These are phyloP conservation scores for Toxotes jaculatrix DNA, from an alignment of 2,113 vertebrate species.

Conservation along the genomic window DNA sequence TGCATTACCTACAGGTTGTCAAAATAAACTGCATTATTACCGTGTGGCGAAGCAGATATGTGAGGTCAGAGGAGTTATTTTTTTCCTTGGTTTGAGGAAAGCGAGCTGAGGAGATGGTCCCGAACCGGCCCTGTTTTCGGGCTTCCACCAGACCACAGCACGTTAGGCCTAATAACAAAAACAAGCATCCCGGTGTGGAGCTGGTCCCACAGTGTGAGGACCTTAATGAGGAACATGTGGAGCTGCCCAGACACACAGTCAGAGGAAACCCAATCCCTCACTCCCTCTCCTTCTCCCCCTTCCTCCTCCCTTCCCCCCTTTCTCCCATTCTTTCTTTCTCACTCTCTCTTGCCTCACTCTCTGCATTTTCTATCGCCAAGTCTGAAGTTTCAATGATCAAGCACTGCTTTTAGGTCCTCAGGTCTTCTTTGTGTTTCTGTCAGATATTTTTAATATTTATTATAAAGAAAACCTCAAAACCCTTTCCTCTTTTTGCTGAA, in stretches of 20 bases:
- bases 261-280: constrained; percentile 85
- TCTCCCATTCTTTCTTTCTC: constrained; percentile 53
- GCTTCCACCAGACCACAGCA: constrained; percentile 80
- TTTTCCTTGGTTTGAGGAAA: constrained; percentile 44
- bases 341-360: constrained; percentile 48
- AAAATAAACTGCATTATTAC: neutral
- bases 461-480: neutral
- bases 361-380: constrained; percentile 30
- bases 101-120: constrained; percentile 51
- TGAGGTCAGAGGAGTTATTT: constrained; percentile 26
- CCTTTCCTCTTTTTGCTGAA: neutral
- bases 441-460: constrained; percentile 12
- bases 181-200: constrained; percentile 84
- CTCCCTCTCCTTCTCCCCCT: constrained; percentile 57
- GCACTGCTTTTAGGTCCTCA: constrained; percentile 17
- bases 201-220: constrained; percentile 84
- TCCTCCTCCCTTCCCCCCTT: constrained; percentile 63
- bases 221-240: constrained; percentile 88
- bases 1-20: neutral
- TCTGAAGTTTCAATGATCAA: constrained; percentile 30
- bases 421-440: neutral
- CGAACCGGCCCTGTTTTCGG: constrained; percentile 60
- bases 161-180: constrained; percentile 86
- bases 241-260: constrained; percentile 85
- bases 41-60: neutral